Conservation (phyloP, 2,888 invertebrate genomes). For the Nineta flava region DNA sequence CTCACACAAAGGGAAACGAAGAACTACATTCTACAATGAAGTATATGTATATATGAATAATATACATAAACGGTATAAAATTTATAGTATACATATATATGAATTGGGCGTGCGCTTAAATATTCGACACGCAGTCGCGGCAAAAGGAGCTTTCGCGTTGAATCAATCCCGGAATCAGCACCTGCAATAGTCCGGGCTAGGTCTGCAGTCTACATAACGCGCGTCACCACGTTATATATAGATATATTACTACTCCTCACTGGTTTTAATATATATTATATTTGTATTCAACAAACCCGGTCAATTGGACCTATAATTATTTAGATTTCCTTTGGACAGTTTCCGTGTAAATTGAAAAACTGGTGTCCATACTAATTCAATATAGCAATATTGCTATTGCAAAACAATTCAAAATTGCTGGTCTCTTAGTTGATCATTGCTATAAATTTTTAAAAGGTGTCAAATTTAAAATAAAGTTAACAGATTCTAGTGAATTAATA, state of each 20-base stretch:
- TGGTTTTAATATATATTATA: too few species aligned
- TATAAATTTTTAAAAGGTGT: slow-evolving; percentile 6
- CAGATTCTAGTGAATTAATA: background rate
- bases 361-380: slow-evolving; percentile 1
- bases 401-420: slow-evolving; percentile 5
- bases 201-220: background rate
- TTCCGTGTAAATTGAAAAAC: slow-evolving; percentile 1
- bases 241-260: too few species aligned
- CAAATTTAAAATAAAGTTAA: slow-evolving; percentile 6
- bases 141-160: background rate
- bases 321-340: background rate
- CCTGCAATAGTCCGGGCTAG: slow-evolving; percentile 5
- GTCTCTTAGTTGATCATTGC: background rate
- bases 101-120: background rate
- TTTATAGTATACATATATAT: background rate
- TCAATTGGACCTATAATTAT: background rate
- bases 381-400: background rate
- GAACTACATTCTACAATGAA: too few species aligned
- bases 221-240: background rate
- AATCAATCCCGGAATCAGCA: slow-evolving; percentile 4
- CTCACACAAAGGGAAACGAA: too few species aligned
- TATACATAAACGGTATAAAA: background rate
- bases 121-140: background rate
- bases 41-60: too few species aligned
- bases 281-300: too few species aligned